phyloP scores from a whole-genome alignment of 1,140 invertebrate species.

The Meloidogyne floridensis region DNA sequence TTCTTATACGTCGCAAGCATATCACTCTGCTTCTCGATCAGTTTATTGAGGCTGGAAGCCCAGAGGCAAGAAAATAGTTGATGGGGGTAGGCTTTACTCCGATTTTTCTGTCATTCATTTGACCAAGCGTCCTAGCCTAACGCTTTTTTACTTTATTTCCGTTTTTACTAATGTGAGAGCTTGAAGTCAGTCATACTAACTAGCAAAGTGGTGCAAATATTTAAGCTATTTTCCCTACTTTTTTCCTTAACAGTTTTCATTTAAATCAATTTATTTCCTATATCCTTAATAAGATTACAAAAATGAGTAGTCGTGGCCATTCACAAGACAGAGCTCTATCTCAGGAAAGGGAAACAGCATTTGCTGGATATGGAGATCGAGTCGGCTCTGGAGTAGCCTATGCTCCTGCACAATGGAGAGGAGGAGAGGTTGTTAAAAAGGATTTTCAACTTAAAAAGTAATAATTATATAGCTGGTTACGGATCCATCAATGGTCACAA shows the following conservation, averaged over 20 bases:
- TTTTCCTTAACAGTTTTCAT: not conserved
- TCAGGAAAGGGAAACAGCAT: conserved; percentile 48
- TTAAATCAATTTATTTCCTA: not conserved
- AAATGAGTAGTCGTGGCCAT: conserved; percentile 47
- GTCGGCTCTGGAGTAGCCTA: conserved; percentile 63
- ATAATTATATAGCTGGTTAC: conserved; percentile 40
- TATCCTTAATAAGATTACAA: not conserved
- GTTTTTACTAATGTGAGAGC: not conserved
- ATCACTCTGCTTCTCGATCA: not conserved
- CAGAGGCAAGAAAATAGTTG: not conserved
- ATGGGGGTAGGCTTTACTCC: no score
- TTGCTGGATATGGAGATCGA: conserved; percentile 62
- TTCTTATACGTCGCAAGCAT: not conserved
- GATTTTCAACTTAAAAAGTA: not conserved
- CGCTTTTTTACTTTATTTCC: not conserved
- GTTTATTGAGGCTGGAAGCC: not conserved
- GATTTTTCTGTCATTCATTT: not conserved
- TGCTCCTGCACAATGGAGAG: conserved; percentile 51
- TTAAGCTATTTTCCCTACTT: not conserved
- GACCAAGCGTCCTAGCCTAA: not conserved
- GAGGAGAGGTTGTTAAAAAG: conserved; percentile 56
- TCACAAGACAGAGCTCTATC: conserved; percentile 43
- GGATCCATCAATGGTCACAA: conserved; percentile 49
- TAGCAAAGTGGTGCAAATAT: not conserved
- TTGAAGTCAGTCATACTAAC: not conserved